Conservation (phyloP, 2,888 invertebrate species). For the Patella depressa region DNA sequence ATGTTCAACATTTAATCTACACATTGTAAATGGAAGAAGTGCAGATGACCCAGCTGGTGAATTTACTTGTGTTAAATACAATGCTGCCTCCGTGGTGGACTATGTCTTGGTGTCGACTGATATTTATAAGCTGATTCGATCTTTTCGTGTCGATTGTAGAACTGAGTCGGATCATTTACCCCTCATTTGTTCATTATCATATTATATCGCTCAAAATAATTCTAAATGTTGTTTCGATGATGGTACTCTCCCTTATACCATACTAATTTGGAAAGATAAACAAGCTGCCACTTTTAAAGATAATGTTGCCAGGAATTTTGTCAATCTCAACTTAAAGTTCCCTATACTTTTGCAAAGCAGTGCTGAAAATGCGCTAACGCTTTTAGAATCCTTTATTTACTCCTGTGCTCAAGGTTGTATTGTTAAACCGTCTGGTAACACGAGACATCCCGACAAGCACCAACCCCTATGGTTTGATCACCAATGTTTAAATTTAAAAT, state of each 20-base stretch:
- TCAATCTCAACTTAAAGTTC: neutral
- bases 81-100: constrained; percentile 1
- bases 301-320: too few relatives aligned
- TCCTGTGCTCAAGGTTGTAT: neutral
- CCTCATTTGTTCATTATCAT: neutral
- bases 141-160: neutral
- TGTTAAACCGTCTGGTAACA: neutral
- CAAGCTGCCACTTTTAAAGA: too few relatives aligned
- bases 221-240: too few relatives aligned
- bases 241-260: too few relatives aligned
- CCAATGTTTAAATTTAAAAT: neutral
- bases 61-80: constrained; percentile 1
- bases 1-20: constrained; percentile 8
- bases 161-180: neutral
- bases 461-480: neutral
- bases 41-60: neutral
- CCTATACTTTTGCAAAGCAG: neutral
- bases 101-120: neutral
- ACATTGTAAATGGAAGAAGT: neutral
- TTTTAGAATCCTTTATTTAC: neutral
- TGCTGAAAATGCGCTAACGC: neutral
- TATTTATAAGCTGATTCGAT: neutral
- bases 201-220: neutral
- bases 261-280: too few relatives aligned
- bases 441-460: neutral